These are phyloP conservation scores for Alectoris magna DNA, from an alignment of 2,797 vertebrate species.

Conservation along the genomic window DNA sequence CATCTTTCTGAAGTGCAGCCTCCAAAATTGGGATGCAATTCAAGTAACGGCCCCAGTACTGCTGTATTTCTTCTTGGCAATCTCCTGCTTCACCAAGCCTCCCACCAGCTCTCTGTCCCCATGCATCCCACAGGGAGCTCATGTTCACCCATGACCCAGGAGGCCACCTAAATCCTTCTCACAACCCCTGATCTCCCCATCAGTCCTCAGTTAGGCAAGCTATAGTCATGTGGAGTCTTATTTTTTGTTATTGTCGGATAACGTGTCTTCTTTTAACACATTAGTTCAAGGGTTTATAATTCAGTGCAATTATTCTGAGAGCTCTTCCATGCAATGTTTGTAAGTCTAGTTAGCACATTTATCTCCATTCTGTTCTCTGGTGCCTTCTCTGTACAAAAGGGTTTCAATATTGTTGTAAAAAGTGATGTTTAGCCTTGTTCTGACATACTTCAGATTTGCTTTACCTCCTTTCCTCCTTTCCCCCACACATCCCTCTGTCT, in stretches of 20 bases:
- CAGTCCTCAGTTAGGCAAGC: background rate
- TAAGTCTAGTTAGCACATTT: background rate
- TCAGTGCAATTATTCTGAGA: background rate
- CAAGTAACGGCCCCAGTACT: background rate
- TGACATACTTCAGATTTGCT: background rate
- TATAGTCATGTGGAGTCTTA: background rate
- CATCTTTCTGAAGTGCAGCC: background rate
- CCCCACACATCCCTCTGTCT: background rate
- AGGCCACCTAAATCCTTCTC: background rate
- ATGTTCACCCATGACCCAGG: background rate
- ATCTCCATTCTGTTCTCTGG: background rate
- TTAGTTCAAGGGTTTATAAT: background rate
- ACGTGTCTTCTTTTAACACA: background rate
- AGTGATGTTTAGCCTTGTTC: constrained; percentile 6
- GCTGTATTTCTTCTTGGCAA: background rate
- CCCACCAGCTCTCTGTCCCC: background rate
- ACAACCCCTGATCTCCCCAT: background rate
- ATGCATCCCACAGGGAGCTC: background rate
- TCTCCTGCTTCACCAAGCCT: background rate
- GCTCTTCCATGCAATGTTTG: background rate
- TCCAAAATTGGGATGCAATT: background rate
- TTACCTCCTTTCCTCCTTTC: constrained; percentile 1
- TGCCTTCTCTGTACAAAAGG: background rate
- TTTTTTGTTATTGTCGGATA: background rate
- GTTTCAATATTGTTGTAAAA: background rate